These are phyloP conservation scores for Chrosomus eos DNA, from an alignment of 2,797 vertebrate genomes.

Conservation along the genomic window DNA sequence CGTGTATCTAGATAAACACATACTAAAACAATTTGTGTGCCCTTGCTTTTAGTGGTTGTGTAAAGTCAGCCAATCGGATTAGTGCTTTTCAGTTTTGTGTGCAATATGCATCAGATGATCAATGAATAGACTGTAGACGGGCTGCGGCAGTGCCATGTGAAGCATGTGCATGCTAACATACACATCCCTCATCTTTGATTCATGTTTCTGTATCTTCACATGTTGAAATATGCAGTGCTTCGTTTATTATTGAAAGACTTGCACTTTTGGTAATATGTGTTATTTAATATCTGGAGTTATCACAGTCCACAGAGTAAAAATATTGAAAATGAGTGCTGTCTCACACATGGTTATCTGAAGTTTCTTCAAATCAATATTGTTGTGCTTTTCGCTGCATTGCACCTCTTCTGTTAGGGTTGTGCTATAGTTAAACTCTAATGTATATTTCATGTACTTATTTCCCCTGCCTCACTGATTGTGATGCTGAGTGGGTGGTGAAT, in stretches of 20 bases:
- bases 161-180: neutral
- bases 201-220: neutral
- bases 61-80: neutral
- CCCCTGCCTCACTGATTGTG: conserved; percentile 39
- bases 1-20: no score
- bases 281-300: conserved; percentile 1
- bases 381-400: conserved; percentile 16
- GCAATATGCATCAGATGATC: neutral
- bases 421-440: conserved; percentile 50
- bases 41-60: neutral
- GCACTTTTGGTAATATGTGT: neutral
- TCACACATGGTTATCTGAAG: conserved; percentile 5
- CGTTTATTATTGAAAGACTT: neutral
- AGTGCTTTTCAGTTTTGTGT: neutral
- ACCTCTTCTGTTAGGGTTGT: neutral
- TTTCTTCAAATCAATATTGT: neutral
- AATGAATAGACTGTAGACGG: neutral
- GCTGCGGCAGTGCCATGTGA: neutral
- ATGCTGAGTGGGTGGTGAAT: conserved; percentile 30
- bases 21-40: no score
- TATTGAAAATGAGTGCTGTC: neutral
- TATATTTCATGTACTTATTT: conserved; percentile 57
- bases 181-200: neutral
- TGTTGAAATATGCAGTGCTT: neutral
- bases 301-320: neutral